phyloP scores from a whole-genome alignment of 2,113 vertebrate genomes.

The Nothocercus nigrocapillus region DNA sequence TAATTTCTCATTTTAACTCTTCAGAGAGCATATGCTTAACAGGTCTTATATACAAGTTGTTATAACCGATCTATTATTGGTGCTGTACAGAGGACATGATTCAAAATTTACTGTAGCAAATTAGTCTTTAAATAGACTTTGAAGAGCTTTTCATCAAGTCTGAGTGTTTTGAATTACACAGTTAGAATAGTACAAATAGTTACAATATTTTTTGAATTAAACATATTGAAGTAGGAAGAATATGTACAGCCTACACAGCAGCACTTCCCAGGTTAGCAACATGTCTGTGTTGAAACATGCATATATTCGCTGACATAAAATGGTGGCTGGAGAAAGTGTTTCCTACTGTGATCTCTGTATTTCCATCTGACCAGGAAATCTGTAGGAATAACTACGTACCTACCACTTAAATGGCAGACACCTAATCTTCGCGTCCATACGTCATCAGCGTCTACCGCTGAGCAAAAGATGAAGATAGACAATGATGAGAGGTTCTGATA shows the following conservation, averaged over 20 bases:
- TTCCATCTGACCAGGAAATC: not conserved
- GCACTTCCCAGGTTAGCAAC: rapidly evolving
- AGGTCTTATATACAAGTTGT: not conserved
- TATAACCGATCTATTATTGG: not conserved
- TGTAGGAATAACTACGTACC: not conserved
- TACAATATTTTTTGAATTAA: not conserved
- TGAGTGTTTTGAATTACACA: not conserved
- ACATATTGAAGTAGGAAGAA: not conserved
- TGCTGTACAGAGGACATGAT: not conserved
- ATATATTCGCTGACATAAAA: not conserved
- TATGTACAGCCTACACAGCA: not conserved
- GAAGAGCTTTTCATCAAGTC: not conserved
- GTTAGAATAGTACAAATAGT: too few species aligned
- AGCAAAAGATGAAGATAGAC: not conserved
- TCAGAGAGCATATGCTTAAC: not conserved
- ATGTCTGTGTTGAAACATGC: not conserved
- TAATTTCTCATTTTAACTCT: not conserved
- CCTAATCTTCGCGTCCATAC: not conserved
- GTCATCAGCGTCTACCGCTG: not conserved
- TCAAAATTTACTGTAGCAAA: not conserved
- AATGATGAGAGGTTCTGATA: not conserved
- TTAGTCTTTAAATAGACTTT: not conserved
- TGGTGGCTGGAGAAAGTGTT: not conserved
- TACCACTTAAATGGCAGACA: not conserved
- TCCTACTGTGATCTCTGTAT: not conserved